Conservation (phyloP, 2,888 invertebrate species). For the Eueremaeus valkanovi region DNA sequence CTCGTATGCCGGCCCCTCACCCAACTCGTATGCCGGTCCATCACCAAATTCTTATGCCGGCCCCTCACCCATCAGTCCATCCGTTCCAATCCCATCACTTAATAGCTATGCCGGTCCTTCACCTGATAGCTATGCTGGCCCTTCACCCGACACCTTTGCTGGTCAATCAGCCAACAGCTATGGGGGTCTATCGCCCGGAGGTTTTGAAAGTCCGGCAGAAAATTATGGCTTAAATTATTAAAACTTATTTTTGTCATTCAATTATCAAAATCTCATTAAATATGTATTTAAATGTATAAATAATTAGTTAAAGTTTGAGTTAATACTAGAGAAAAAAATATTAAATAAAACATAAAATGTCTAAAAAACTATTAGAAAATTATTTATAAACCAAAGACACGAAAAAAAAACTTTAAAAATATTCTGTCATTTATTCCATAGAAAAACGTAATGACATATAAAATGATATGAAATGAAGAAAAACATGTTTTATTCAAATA, state of each 20-base stretch:
- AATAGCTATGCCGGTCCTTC: no score
- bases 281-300: no score
- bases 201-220: background rate
- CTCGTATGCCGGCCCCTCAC: background rate
- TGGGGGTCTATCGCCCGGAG: background rate
- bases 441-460: background rate
- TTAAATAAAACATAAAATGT: background rate
- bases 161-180: no score
- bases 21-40: background rate
- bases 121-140: no score
- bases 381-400: background rate
- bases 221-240: slow-evolving; percentile 23
- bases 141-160: no score
- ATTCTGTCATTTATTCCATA: background rate
- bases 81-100: no score
- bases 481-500: background rate
- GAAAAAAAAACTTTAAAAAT: no score
- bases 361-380: background rate
- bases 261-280: slow-evolving; percentile 9
- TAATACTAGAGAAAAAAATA: background rate
- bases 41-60: background rate
- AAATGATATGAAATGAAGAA: background rate
- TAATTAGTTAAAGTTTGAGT: background rate
- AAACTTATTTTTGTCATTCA: slow-evolving; percentile 1
- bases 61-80: background rate